Base-by-base conservation (phyloP, 1,140 invertebrate genomes). In the Monomorium pharaonis region DNA sequence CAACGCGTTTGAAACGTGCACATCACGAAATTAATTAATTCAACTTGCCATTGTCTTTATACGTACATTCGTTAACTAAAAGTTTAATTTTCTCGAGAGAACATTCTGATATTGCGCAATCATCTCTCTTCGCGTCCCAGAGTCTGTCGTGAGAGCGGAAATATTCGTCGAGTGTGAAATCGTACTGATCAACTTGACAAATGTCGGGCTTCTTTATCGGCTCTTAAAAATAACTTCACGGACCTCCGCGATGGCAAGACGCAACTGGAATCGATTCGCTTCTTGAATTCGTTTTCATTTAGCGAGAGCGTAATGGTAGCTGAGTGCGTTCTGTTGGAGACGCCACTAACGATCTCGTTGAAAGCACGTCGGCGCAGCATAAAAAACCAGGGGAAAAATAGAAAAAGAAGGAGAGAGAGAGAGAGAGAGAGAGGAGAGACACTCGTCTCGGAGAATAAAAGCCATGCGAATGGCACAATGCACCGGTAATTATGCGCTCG, bases 401-500 rank as follows among this genome's bases (percentile, higher is more conserved):
- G 33, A 75, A 67, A 60, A 44, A 77, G 54, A 81, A 49, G 65
- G 77, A 60, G 18, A n/a, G 33, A 75, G 65, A 69, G 51, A 77
- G 54, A 81, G 47, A 72, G 77, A 63, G 16, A n/a, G 21, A 18
- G 16, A 56, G 21, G 47, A 44, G 30, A 72, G 47, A 47, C 69
- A 63, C 44, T 54, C 62, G 69, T 88, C 85, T 51, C 60, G 76
- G 78, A 21, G 21, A 69, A 86, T 62, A 62, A 67, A 81, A 69
- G 49, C 58, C 27, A 21, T 60, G 60, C 27, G 51, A 62, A 65
- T 24, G 51, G 63, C 67, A 81, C 85, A 87, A 86, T 88, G 67
- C 60, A 65, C 33, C 86, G 37, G 86, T 78, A 88, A 88, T 88
- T 88, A 88, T 75, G 51, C 54, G n/a, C 56, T 67, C 67, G 69